Base-by-base conservation (phyloP, 2,888 invertebrate genomes). In the Cecidostiba fungosa region DNA sequence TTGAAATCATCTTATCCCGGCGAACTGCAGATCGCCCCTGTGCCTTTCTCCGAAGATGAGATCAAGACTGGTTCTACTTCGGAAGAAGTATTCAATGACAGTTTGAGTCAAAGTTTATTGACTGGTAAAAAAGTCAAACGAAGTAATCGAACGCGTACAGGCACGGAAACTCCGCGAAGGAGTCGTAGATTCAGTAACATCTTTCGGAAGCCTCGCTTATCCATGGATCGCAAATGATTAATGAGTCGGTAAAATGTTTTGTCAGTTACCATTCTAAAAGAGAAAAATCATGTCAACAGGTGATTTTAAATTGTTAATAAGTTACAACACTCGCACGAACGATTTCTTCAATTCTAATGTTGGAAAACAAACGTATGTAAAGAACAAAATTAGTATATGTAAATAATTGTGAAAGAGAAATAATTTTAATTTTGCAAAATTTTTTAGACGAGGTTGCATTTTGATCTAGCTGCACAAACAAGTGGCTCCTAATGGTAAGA, bases 1-100 rank as follows among this genome's bases (percentile, higher is more conserved):
- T 94, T 98, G 85, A 97, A 97, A 94, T 97, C 97, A 88, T 96
- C 97, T 0, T 98, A 98, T 93, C 97, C 97, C 0, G 97, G 96
- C 0, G 98, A 98, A 93, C 96, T 96, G 43, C 96, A 97, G 92
- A 96, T 96, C 91, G 94, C 96, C 86, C 94, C 94, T 0, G 87
- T 91, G 3, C 92, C 93, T 1, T 92, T 96, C 50, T 95, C 94
- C 81, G 96, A 96, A 87, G 96, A 96, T 84, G 96, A 96, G 88
- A 94, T 96, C 54, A 96, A 96, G 94, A 88, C 81, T 88, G 92
- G 93, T 76, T 89, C 87, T 50, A 86, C 88, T 29, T 84, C 89
- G 19, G 92, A 93, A 59, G 93, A 93, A 29, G 84, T 90, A 16
- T 93, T 93, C 85, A 92, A 93, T 85, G 92, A 93, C 80, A 93